Evolutionary conservation across 1,140 invertebrate genomes (phyloP), one percentile per base, ranked within the genome.

Genomic region (Plutomurus gul): DNA sequence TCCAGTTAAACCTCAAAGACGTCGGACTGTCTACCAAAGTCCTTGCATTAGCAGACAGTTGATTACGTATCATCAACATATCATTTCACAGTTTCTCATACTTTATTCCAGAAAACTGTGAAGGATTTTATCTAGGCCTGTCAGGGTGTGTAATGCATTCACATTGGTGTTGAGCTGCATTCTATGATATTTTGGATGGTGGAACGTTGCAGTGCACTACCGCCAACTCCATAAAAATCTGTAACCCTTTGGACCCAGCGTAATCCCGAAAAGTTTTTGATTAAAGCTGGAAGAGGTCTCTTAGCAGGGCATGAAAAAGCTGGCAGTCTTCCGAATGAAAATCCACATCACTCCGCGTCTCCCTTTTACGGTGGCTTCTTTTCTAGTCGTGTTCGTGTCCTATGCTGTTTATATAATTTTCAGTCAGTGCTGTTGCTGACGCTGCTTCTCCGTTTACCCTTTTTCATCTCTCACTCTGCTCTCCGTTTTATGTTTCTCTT

Each of bases 221-320:
- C 72, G 43, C 72, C 72, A 74, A 43, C 39, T 46, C 46, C 27
- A 74, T 74, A 43, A 72, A 72, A 72, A 72, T 72, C 70, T 22
- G 70, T 72, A 72, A 72, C 70, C 70, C 70, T 72, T 72, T 72
- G 18, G 22, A 30, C 36, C 18, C 18, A 72, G 25, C 40, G 25
- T 46, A 27, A 30, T 72, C 56, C 72, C 27, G 72, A 49, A 74
- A 74, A 74, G 72, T 74, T 74, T 74, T 18, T 43, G 36, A 47
- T 49, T 43, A 74, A 46, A 74, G 40, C 39, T 74, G 72, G 39
- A 74, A 74, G 72, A 74, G 72, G 72, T 74, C 72, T 74, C 72
- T 43, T 40, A 22, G 70, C 39, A 72, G 36, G 20, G 56, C 36
- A 33, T 65, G 56, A n/a, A 25, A 65, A 65, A 65, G 7, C 27